phyloP scores from a whole-genome alignment of 2,113 vertebrate genomes.

The Gobio gobio region DNA sequence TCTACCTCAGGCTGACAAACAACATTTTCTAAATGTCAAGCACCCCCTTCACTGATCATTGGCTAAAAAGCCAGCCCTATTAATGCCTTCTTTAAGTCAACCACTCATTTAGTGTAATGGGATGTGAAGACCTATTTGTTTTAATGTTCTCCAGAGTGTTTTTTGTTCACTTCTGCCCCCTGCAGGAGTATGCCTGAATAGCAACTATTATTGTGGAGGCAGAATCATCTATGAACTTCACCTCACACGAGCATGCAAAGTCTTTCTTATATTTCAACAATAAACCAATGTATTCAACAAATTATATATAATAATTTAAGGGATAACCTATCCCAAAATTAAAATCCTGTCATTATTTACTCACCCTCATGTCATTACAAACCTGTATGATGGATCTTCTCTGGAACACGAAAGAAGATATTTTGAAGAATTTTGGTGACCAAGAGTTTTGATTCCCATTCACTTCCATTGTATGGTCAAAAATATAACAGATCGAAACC shows the following conservation, averaged over 20 bases:
- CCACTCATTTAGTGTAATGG: not conserved
- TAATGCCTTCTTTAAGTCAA: not conserved
- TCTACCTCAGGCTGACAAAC: not conserved
- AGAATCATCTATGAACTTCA: not conserved
- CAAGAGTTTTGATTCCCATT: not conserved
- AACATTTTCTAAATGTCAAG: not conserved
- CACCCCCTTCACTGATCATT: not conserved
- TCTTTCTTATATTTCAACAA: not conserved
- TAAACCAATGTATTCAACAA: not conserved
- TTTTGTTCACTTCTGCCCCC: not conserved
- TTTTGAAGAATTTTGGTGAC: not conserved
- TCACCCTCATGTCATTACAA: not conserved
- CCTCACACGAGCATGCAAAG: not conserved
- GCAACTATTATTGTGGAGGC: not conserved
- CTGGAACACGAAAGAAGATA: not conserved
- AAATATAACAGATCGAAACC: not conserved
- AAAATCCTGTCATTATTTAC: not conserved
- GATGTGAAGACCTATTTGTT: not conserved
- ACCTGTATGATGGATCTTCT: not conserved
- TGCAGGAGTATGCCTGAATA: not conserved
- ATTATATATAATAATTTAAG: not conserved
- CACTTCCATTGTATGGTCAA: not conserved
- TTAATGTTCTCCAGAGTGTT: not conserved
- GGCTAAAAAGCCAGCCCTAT: not conserved
- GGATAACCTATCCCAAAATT: not conserved